phyloP scores from a whole-genome alignment of 1,140 invertebrate genomes.

The Probaryconus sp. region DNA sequence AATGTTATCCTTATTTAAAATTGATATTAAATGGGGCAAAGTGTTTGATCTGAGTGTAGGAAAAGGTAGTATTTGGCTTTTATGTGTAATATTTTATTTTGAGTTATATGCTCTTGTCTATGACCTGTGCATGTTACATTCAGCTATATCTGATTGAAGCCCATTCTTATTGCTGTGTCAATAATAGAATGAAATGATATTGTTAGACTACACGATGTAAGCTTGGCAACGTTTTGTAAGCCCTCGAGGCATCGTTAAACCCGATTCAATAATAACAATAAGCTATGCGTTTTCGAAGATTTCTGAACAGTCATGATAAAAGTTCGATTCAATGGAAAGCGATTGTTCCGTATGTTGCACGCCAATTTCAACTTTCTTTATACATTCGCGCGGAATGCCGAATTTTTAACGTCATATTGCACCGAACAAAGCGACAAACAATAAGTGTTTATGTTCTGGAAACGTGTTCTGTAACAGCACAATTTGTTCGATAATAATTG shows the following conservation, averaged over 20 bases:
- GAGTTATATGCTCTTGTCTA: too few species aligned
- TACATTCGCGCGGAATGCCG: not conserved
- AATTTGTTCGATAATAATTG: too few species aligned
- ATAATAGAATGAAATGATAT: constrained; percentile 3
- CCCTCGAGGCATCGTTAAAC: constrained; percentile 4
- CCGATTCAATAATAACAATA: constrained; percentile 10
- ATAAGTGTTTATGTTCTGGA: too few species aligned
- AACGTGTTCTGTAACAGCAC: too few species aligned
- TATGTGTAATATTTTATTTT: too few species aligned
- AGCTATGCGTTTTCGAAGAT: not conserved
- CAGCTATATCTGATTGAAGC: not conserved
- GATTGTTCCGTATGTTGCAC: constrained; percentile 1
- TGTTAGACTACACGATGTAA: constrained; percentile 1
- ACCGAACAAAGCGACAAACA: too few species aligned
- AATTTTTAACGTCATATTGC: not conserved
- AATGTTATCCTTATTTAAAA: too few species aligned
- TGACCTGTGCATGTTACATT: too few species aligned
- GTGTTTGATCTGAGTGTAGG: too few species aligned
- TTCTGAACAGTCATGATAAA: not conserved
- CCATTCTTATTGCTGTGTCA: constrained; percentile 1
- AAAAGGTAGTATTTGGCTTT: too few species aligned
- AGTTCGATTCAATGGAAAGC: not conserved
- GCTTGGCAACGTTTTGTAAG: not conserved
- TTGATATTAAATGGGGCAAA: too few species aligned
- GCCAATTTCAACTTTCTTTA: constrained; percentile 5